Base-by-base conservation (phyloP, 1,140 invertebrate genomes). In the Lethrus apterus region DNA sequence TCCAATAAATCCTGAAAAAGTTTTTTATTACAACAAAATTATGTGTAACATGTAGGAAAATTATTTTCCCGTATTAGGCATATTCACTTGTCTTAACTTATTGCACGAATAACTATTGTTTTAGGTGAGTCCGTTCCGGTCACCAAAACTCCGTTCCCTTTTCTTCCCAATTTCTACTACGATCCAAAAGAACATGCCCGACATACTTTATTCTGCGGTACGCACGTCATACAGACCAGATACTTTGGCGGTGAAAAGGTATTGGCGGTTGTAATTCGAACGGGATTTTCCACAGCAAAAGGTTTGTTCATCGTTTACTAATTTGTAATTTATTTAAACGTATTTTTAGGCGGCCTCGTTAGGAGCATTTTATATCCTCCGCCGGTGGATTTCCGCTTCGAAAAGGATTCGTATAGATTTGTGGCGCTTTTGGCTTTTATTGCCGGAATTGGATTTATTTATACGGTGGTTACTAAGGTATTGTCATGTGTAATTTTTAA, bases 161-260 rank as follows among this genome's bases (percentile, higher is more conserved):
- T 77, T 41, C 76, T 78, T 4, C 69, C 73, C 2, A 78, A 82
- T 54, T 62, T 79, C 9, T 66, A 73, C 9, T 91, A 87, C 57
- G 76, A 86, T 56, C 72, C 79, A 10, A 89, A 88, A 64, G 87
- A 93, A 51, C 92, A 98, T 65, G 80, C 82, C 0, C 78, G 86
- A 23, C 90, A 97, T 60, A 89, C 90, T 0, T 70, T 99, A 0
- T 99, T 90, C 63, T 94, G 90, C 66, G 97, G 97, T 0, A 99
- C 97, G 0, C 79, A 86, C 58, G 83, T 99, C 4, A 89, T 99
- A 48, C 97, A 99, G 69, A 98, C 95, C 0, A 75, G 96, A 53
- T 96, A 93, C 66, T 58, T 84, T 79, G 70, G 79, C 81, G 1
- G 84, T 78, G 77, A 79, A 51, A 78, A 76, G 42, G 76, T 89